These are phyloP conservation scores for Scaptomyza reducta DNA, from an alignment of 2,888 invertebrate genomes.

Conservation along the genomic window DNA sequence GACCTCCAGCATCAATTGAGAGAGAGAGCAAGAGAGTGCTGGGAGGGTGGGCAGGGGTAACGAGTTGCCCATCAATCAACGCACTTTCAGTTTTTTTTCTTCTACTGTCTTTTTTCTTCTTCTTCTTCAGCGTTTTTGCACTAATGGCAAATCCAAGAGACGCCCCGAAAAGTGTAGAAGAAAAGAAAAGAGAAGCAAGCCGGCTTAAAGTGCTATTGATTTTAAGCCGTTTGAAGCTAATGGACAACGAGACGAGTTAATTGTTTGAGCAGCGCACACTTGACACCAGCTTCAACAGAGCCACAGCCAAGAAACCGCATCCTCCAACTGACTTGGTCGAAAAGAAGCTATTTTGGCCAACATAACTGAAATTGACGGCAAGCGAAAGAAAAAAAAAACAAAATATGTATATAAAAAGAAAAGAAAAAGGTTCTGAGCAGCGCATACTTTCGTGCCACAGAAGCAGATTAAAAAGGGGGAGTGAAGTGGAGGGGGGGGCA, in stretches of 20 bases:
- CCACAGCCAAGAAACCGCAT: not conserved
- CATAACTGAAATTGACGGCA: conserved; percentile 71
- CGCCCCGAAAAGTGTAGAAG: conserved; percentile 22
- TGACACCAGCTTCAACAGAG: conserved; percentile 41
- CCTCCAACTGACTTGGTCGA: not conserved
- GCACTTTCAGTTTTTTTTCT: conserved; percentile 72
- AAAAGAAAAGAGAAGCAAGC: conserved; percentile 3
- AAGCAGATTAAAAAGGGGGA: not conserved
- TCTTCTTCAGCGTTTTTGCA: conserved; percentile 7
- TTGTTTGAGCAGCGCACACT: conserved; percentile 70
- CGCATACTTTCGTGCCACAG: conserved; percentile 31
- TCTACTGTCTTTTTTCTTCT: not conserved
- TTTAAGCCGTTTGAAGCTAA: conserved; percentile 60
- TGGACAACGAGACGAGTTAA: conserved; percentile 74
- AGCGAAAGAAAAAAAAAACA: conserved; percentile 10
- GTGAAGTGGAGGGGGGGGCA: not conserved
- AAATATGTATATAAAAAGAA: not conserved
- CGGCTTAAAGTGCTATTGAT: conserved; percentile 70
- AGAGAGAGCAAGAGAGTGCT: conserved; percentile 9
- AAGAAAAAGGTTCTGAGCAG: conserved; percentile 37
- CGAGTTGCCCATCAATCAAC: conserved; percentile 71
- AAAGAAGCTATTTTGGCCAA: conserved; percentile 65
- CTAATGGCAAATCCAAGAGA: conserved; percentile 29
- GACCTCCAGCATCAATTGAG: conserved; percentile 63
- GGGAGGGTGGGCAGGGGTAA: not conserved